Base-by-base conservation (phyloP, 2,888 invertebrate genomes). In the Polymixis flavicincta region DNA sequence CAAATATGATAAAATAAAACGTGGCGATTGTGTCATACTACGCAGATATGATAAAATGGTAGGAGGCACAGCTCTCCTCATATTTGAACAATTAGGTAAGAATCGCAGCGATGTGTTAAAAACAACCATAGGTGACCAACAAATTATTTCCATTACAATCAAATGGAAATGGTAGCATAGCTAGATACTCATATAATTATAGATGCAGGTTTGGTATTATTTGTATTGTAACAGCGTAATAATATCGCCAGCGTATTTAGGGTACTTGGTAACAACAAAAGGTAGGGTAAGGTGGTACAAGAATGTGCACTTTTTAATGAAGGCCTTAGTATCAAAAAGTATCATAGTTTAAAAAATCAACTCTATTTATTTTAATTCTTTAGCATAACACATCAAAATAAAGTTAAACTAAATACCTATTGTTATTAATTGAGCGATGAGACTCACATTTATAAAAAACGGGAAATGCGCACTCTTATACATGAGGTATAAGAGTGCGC, bases 41-140 rank as follows among this genome's bases (percentile, higher is more conserved):
- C 78, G 59, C 54, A 83, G 14, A 45, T 59, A 63, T 59, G 28
- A 64, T 65, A 68, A 79, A 57, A 52, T 28, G 52, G 48, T 25
- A 59, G 32, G n/a, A 83, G 22, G 19, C 45, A 67, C 73, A 79
- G 32, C 28, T 28, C 25, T 32, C n/a, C 22, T 45, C 14, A 63
- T 73, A 57, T 80, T 55, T 68, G 64, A 68, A 80, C 64, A 68
- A 68, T 68, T 64, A 66, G 17, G 54, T 80, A 42, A 63, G 28
- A 79, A 68, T 67, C 55, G 52, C 60, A 8, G n/a, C 9, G 2
- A 45, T 48, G 52, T 55, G 78, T 55, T 69, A 76, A 66, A 79
- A 60, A 64, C 8, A 42, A 25, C n/a, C 17, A n/a, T 59, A 17
- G 11, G 50, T 66, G 32, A 32, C 13, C 48, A 65, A 48, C 25